Percentiles rank a stretch among this genome's conserved stretches.
phyloP scores from a whole-genome alignment of 2,113 vertebrate species.

The Platysternon megacephalum region DNA sequence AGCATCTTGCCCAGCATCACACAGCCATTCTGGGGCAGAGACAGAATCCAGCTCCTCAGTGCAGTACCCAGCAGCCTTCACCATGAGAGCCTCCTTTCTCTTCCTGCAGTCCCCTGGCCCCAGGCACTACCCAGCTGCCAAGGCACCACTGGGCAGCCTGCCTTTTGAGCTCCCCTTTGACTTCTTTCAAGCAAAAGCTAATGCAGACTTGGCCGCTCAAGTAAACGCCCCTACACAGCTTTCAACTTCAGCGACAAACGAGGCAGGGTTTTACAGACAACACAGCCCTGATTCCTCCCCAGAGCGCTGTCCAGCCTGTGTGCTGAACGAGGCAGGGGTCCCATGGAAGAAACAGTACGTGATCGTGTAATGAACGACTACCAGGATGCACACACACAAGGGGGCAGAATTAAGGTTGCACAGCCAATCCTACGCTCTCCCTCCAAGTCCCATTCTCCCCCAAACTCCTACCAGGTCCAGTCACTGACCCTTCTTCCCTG shows the following conservation, averaged over 20 bases:
- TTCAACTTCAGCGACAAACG: neutral
- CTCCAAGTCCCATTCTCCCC: neutral
- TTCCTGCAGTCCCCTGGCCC: no score
- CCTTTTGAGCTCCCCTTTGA: neutral
- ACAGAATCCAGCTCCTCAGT: neutral
- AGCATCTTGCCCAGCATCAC: neutral
- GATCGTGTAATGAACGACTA: neutral
- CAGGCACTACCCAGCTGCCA: no score
- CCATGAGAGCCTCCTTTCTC: neutral
- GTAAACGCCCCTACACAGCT: neutral
- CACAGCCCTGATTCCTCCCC: neutral
- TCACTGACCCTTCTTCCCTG: neutral
- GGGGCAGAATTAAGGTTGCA: neutral
- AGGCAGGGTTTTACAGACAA: neutral
- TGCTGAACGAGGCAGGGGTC: neutral
- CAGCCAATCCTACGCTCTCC: neutral
- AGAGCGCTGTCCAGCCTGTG: neutral
- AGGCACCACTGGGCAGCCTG: neutral
- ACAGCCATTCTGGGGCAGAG: neutral
- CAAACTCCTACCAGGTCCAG: no score
- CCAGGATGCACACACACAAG: neutral
- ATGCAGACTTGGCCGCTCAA: no score
- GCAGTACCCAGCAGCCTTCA: neutral
- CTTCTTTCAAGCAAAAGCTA: neutral
- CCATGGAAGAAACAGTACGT: neutral